Evolutionary conservation across 2,797 vertebrate species (phyloP), one percentile per base, ranked within the genome.

Genomic region (Premnoplex brunnescens): DNA sequence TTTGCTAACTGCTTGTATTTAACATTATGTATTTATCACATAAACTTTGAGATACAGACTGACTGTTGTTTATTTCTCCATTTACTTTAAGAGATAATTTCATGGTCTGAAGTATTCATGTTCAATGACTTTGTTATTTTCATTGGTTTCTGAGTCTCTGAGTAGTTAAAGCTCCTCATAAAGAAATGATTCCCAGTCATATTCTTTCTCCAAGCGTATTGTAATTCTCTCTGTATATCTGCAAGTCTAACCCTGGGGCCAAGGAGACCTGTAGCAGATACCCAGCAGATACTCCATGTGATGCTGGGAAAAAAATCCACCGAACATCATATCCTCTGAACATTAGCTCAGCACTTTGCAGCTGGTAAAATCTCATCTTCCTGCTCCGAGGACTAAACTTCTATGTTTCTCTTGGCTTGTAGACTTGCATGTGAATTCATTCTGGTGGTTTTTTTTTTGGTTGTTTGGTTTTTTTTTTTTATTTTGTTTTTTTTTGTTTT

Each of bases 291-390:
- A 59, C 74, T 94, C 60, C 24, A 6, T 72, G 23, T 28, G 37
- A 56, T 81, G 22, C 54, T 77, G 30, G 36, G 77, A 32, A 16
- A 32, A 63, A 79, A 62, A 36, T 60, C 27, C 48, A 52, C 43
- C 0, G 2, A 88, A 52, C 28, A 58, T 24, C 16, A 5, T 83
- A 71, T 20, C 60, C 76, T 83, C 49, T 48, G 49, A 88, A 51
- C 69, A 80, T 92, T 92, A 94, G 44, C 37, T 87, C 82, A 95
- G 64, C 56, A 39, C 36, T 91, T 89, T 36, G 62, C 54, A 85
- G 51, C 76, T 93, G 58, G 91, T 91, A 86, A 88, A 94, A 78
- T 84, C 79, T 88, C 76, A 78, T 89, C 56, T 62, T 87, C 85
- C 86, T 91, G 30, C n/a, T 75, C 62, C 49, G 24, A 89, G 62